phyloP scores from a whole-genome alignment of 2,888 invertebrate genomes.

The Philopedon plagiatum region DNA sequence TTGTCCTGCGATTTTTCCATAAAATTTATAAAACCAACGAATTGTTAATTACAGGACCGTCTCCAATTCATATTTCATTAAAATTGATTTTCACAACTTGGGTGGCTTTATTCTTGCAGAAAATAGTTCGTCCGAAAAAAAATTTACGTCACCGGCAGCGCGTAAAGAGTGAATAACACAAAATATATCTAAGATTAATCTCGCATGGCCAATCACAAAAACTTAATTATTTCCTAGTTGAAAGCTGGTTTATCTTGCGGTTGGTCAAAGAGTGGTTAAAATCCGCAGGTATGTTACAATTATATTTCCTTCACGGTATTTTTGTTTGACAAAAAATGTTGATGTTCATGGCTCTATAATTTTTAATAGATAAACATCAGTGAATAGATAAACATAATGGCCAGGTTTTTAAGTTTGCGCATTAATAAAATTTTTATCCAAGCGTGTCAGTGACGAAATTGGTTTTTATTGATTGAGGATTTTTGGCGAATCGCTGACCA shows the following conservation, averaged over 20 bases:
- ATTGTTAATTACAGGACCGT: neutral
- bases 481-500: too few species aligned
- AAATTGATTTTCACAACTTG: slow-evolving; percentile 7
- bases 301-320: slow-evolving; percentile 17
- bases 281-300: slow-evolving; percentile 29
- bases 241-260: slow-evolving; percentile 48
- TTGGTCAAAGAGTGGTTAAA: slow-evolving; percentile 39
- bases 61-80: neutral
- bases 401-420: too few species aligned
- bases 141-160: slow-evolving; percentile 4
- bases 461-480: too few species aligned
- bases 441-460: too few species aligned
- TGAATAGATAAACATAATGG: neutral
- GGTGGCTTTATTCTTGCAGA: neutral
- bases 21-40: neutral
- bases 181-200: slow-evolving; percentile 20
- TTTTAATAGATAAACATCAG: slow-evolving; percentile 6
- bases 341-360: neutral
- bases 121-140: neutral
- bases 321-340: slow-evolving; percentile 12
- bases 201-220: slow-evolving; percentile 26
- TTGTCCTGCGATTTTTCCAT: too few species aligned
- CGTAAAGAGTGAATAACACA: slow-evolving; percentile 17
- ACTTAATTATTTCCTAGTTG: slow-evolving; percentile 49
- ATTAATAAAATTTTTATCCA: too few species aligned